These are phyloP conservation scores for Taeniopygia guttata DNA, from an alignment of 2,797 vertebrate species.

Conservation along the genomic window DNA sequence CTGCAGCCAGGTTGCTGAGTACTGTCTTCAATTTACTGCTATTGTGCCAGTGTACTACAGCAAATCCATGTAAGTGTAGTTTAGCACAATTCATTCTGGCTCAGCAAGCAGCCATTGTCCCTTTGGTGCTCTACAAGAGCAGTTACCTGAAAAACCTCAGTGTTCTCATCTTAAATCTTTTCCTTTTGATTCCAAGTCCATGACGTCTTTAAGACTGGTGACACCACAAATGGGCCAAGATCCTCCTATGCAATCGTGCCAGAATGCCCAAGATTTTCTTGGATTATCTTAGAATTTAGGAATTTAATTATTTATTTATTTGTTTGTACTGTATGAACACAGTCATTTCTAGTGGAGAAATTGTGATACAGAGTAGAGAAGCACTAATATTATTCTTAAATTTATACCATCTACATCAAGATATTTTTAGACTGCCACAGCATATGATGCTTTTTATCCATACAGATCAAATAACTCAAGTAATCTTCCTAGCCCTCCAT, in stretches of 20 bases:
- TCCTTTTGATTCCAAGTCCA: background rate
- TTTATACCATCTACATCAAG: background rate
- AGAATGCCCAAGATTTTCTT: background rate
- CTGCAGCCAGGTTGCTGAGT: background rate
- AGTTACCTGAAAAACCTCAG: background rate
- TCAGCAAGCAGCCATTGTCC: background rate
- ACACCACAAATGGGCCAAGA: background rate
- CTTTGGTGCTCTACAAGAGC: background rate
- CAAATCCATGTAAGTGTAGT: background rate
- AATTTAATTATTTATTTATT: background rate
- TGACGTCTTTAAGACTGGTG: background rate
- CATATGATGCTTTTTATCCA: background rate
- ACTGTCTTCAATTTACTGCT: background rate
- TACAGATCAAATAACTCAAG: background rate
- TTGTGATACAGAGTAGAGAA: background rate
- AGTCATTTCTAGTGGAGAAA: background rate
- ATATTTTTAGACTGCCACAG: background rate
- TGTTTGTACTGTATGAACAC: background rate
- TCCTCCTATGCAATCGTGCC: accelerated
- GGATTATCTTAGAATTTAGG: background rate
- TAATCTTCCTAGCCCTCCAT: background rate
- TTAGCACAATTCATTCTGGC: background rate
- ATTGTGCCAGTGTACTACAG: background rate
- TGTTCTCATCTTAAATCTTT: background rate
- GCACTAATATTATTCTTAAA: background rate